These are phyloP conservation scores for Tridacna crocea DNA, from an alignment of 2,888 invertebrate species.

Conservation along the genomic window DNA sequence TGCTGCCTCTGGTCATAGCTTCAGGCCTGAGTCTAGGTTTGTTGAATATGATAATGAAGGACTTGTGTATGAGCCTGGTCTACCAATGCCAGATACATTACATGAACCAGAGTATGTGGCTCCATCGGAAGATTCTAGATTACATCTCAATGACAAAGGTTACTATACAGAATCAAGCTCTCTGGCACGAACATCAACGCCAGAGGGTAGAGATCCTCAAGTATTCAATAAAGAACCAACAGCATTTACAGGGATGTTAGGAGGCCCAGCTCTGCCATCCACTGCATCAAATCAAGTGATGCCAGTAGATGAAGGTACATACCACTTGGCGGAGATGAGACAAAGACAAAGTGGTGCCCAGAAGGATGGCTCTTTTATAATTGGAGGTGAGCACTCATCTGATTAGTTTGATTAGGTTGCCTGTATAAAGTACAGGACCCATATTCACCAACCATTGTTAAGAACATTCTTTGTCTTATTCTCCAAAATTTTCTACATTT, in stretches of 20 bases:
- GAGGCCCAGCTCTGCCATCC: neutral
- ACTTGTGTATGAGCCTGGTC: constrained; percentile 14
- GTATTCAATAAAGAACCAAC: constrained; percentile 5
- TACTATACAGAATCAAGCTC: constrained; percentile 17
- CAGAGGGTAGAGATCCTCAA: constrained; percentile 1
- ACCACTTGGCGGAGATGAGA: constrained; percentile 13
- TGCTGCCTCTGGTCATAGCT: neutral
- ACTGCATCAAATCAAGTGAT: constrained; percentile 7
- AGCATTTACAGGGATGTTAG: neutral
- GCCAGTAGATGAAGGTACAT: constrained; percentile 12
- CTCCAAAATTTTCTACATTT: too few species aligned
- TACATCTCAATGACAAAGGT: neutral
- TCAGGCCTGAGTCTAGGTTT: constrained; percentile 6
- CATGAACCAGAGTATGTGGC: neutral
- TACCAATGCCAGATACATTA: neutral
- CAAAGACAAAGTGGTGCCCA: neutral
- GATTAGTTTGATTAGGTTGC: too few species aligned
- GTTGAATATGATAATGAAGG: constrained; percentile 6
- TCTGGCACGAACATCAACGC: neutral
- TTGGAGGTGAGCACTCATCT: constrained; percentile 4
- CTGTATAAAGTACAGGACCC: too few species aligned
- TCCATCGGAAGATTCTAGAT: neutral
- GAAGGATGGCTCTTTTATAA: neutral
- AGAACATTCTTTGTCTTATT: too few species aligned
- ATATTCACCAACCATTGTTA: too few species aligned